These are phyloP conservation scores for Aethes cnicana DNA, from an alignment of 2,888 invertebrate species.

Conservation along the genomic window DNA sequence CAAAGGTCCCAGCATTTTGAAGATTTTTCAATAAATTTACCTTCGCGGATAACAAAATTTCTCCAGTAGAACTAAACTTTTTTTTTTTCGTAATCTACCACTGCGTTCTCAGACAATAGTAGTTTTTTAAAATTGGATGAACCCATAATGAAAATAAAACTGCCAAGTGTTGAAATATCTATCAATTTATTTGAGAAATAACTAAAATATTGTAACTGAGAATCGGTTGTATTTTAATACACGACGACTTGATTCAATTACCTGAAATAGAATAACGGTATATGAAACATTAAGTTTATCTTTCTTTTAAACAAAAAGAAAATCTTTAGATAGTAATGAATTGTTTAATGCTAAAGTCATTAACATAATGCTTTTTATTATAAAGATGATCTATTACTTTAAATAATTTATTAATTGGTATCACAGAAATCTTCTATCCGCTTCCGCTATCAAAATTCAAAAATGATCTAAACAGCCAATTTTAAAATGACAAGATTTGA, in stretches of 20 bases:
- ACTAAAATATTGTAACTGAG: conserved; percentile 20
- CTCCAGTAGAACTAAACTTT: neutral
- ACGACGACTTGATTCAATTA: conserved; percentile 15
- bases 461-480: neutral
- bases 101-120: conserved; percentile 27
- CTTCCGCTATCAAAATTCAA: conserved; percentile 1
- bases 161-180: conserved; percentile 10
- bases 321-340: no score
- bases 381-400: no score
- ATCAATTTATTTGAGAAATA: conserved; percentile 28
- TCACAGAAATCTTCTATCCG: neutral
- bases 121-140: conserved; percentile 47
- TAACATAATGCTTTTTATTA: no score
- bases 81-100: conserved; percentile 33
- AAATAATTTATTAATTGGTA: neutral
- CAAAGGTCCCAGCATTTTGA: conserved; percentile 67
- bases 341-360: no score
- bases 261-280: conserved; percentile 33
- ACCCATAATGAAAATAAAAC: conserved; percentile 32
- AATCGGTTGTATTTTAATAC: conserved; percentile 5
- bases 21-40: conserved; percentile 33
- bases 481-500: no score
- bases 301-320: no score
- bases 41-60: conserved; percentile 27
- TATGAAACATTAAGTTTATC: neutral